Evolutionary conservation across 2,797 vertebrate species (phyloP).

Genomic region (Gobio occitaniae): DNA sequence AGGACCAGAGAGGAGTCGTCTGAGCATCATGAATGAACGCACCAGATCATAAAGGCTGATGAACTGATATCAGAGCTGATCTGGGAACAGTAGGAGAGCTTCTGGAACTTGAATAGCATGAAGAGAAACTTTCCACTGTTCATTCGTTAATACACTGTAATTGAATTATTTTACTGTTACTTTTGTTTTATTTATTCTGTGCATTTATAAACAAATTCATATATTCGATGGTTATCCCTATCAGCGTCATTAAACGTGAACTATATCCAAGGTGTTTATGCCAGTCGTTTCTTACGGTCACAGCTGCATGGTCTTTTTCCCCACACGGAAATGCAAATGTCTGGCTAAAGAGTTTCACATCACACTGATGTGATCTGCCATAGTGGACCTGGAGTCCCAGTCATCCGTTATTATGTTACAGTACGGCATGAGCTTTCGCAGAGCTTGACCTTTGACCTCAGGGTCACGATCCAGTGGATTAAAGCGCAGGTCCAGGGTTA

Average conservation of each 20-base stretch:
- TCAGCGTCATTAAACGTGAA: slow-evolving; percentile 20
- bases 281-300: background rate
- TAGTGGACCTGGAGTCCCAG: slow-evolving; percentile 86
- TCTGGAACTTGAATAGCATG: background rate
- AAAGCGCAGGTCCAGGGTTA: slow-evolving; percentile 83
- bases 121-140: background rate
- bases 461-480: slow-evolving; percentile 89
- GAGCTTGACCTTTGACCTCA: slow-evolving; percentile 77
- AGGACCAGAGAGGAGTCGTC: slow-evolving; percentile 85
- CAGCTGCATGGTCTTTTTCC: background rate
- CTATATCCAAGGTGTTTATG: background rate
- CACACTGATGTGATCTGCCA: slow-evolving; percentile 87
- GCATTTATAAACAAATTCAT: background rate
- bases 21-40: slow-evolving; percentile 59
- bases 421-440: slow-evolving; percentile 75
- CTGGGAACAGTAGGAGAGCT: background rate
- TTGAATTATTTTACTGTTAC: background rate
- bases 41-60: background rate
- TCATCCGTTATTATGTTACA: slow-evolving; percentile 79
- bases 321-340: background rate
- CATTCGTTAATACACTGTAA: background rate
- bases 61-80: background rate
- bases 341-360: slow-evolving; percentile 72
- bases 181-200: slow-evolving; percentile 26
- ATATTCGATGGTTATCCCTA: background rate